Evolutionary conservation across 2,888 invertebrate genomes (phyloP), one percentile per base, ranked within the genome.

Genomic region (Vannuccia rotundouncinata): DNA sequence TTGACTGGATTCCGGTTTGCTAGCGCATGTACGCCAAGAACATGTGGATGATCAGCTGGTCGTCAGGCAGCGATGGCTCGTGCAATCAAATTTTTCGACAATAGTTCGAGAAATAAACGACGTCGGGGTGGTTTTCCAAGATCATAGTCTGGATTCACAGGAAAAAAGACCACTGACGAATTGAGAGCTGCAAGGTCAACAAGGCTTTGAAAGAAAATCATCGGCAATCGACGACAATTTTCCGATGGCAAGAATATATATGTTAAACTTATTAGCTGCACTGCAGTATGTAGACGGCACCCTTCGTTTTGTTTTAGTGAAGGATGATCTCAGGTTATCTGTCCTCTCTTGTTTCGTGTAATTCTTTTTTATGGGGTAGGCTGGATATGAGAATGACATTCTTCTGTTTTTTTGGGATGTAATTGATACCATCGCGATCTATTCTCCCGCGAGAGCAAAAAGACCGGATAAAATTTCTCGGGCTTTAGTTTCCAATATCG

Each of bases 141-240:
- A 22, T 27, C 27, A n/a, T n/a, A 22, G 29, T 73, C 5, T 13
- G 74, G 74, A 27, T 28, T 27, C 74, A 22, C 74, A n/a, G n/a
- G n/a, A 73, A 5, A 73, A 27, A 73, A 17, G 74, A 10, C 27
- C 10, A 59, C 22, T 25, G 27, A 77, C 1, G 75, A 45, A 29
- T 78, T 78, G 25, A 59, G 22, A 74, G 59, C 78, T 66, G 78
- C 78, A 28, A 66, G 59, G 10, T 78, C 78, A 27, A 78, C 17
- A 1, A 78, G 25, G n/a, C 5, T n/a, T 25, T 66, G 59, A 5
- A 78, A 74, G 17, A 74, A 77, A 22, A 77, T 45, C 1, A 74
- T 29, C 1, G 77, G 77, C 59, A 17, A 74, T 22, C 74, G 59
- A 13, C 31, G 1, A 22, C 30, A 30, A 1, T 31, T 1, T 29